These are phyloP conservation scores for Phymorhynchus buccinoides DNA, from an alignment of 1,140 invertebrate genomes.

Conservation along the genomic window DNA sequence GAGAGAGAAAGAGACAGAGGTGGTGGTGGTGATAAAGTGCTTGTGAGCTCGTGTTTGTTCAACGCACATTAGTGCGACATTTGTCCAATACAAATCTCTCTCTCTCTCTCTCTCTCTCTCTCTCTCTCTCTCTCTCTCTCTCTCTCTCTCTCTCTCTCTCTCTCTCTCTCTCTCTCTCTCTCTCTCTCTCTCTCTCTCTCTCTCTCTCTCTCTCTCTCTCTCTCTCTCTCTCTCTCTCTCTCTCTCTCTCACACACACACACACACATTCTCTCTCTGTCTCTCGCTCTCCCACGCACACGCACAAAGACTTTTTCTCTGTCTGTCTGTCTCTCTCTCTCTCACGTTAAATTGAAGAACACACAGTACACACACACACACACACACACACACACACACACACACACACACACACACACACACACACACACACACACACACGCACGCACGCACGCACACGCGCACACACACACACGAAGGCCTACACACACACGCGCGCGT, in stretches of 20 bases:
- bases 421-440: neutral
- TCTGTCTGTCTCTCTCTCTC: neutral
- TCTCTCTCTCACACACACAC: neutral
- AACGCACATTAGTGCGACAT: no score
- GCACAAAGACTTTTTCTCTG: neutral
- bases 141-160: neutral
- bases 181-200: neutral
- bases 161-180: neutral
- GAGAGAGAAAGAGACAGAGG: no score
- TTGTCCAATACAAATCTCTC: no score
- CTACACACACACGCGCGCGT: neutral
- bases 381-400: neutral
- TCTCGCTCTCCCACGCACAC: neutral
- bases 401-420: neutral
- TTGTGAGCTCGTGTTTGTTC: no score
- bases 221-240: slow-evolving; percentile 8
- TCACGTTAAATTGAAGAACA: no score
- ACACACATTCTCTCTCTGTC: neutral
- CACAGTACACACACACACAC: neutral
- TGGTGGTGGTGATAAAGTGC: no score
- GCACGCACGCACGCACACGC: neutral
- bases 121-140: neutral
- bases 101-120: neutral
- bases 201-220: neutral
- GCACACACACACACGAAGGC: neutral